phyloP scores from a whole-genome alignment of 1,140 invertebrate species.

The Drosophila truncata region DNA sequence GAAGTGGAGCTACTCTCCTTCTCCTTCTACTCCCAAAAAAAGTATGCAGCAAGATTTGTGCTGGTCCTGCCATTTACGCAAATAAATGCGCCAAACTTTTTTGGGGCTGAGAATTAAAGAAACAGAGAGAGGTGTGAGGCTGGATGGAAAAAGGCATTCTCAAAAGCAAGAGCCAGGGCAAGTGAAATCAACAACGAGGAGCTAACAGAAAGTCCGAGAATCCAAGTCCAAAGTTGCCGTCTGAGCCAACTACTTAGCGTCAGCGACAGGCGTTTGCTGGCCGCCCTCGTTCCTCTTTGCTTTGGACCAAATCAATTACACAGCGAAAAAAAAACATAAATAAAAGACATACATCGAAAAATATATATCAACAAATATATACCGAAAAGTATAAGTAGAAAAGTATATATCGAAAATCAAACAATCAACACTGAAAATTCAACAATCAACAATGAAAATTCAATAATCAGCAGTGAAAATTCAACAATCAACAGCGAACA shows the following conservation, averaged over 20 bases:
- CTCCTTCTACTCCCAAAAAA: neutral
- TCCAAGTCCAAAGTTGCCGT: constrained; percentile 56
- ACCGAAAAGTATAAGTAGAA: no score
- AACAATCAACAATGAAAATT: no score
- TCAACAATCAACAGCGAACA: neutral
- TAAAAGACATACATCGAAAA: no score
- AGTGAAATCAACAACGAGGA: constrained; percentile 59
- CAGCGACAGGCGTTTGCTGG: constrained; percentile 54
- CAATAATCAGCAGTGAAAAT: neutral
- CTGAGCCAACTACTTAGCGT: constrained; percentile 78
- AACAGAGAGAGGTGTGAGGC: neutral
- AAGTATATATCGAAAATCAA: neutral
- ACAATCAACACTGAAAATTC: neutral
- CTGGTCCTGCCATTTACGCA: constrained; percentile 52
- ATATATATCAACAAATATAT: no score
- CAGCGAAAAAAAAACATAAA: neutral
- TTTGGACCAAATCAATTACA: constrained; percentile 14
- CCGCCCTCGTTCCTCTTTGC: constrained; percentile 11
- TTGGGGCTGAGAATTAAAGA: constrained; percentile 2
- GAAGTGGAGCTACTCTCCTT: neutral
- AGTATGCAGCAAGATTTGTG: constrained; percentile 59
- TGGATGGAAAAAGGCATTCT: neutral
- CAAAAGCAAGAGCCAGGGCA: constrained; percentile 19
- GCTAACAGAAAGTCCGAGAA: constrained; percentile 36
- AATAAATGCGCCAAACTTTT: constrained; percentile 53